Base-by-base conservation (phyloP, 2,888 invertebrate species). In the Pammene fasciana region DNA sequence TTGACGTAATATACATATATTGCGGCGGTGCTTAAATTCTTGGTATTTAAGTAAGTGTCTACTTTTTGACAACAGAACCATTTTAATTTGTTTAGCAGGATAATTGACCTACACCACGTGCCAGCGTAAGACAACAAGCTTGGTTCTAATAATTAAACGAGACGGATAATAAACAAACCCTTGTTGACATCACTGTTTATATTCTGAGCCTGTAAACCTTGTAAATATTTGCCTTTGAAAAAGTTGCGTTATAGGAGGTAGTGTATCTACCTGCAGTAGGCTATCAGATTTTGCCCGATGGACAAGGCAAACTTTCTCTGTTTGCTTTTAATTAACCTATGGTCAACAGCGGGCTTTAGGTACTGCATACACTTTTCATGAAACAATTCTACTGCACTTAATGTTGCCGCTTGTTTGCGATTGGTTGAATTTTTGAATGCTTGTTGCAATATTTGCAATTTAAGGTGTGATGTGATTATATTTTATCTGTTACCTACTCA, bases 311-410 rank as follows among this genome's bases (percentile, higher is more conserved):
- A 88, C 87, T 81, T 79, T 78, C 76, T 75, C 74, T 89, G 90
- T 92, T 90, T 90, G 86, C 84, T 86, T 92, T 91, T 89, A 89
- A 92, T 92, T 90, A 92, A 88, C 86, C 86, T 81, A 82, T 84
- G 82, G 88, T 87, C 87, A 88, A 90, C 88, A 88, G 77, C 78
- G 82, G 80, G 84, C 81, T 84, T 79, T 80, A 78, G 60, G 65
- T 54, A 57, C 77, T 75, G 82, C 84, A 86, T 88, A 87, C 85
- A 88, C 84, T 89, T 88, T 90, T 90, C 87, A 89, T 89, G 85
- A 86, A 86, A 87, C 88, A 86, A 86, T 87, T 82, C 83, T 80
- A 82, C 84, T 83, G 86, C 86, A 86, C 86, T 86, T 85, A 82
- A 82, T 83, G 84, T 78, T 79, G 74, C 76, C 75, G 74, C 73